Base-by-base conservation (phyloP, 2,888 invertebrate species). In the Coelopa pilipes region DNA sequence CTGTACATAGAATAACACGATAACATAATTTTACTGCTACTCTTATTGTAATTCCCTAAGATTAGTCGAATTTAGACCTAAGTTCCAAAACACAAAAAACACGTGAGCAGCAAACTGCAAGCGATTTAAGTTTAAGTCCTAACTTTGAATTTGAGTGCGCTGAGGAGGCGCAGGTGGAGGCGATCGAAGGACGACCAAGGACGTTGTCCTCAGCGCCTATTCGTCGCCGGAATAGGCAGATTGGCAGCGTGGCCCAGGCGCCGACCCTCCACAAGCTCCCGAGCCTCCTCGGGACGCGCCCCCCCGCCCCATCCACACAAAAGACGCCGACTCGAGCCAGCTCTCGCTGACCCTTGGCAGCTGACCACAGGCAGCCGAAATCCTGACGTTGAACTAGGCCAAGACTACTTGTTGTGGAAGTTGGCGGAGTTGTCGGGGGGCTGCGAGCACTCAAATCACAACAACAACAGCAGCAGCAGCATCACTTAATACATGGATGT, bases 201-300 rank as follows among this genome's bases (percentile, higher is more conserved):
- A 49, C 70, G 70, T 70, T 70, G 47, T 24, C 70, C 34, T 63
- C 62, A 50, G 62, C n/a, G 24, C 34, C 62, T 70, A 70, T 70
- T 70, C n/a, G 46, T 24, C n/a, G 34, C 5, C n/a, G 34, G 17
- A 70, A 70, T 70, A 70, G 70, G 60, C 50, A 50, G 62, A 15
- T 60, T 17, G 60, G 62, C 50, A 70, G 70, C 70, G 62, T 70
- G 59, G 59, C 57, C 60, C 59, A 47, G 19, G 5, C 12, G 19
- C 15, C 19, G 11, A 1, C 5, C 19, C 21, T 13, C 5, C 11
- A 66, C 19, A 13, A 12, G 34, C 34, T 4, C 34, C 34, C 34
- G 34, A 34, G 34, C 2, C 2, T 2, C 34, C 34, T 2, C 34
- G 34, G 7, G 34, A 34, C 2, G 34, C 34, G 2, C 7, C 9